A percentile compares a stretch with the other conserved stretches of the same genome.
phyloP scores from a whole-genome alignment of 2,797 vertebrate genomes.

The Todus mexicanus region DNA sequence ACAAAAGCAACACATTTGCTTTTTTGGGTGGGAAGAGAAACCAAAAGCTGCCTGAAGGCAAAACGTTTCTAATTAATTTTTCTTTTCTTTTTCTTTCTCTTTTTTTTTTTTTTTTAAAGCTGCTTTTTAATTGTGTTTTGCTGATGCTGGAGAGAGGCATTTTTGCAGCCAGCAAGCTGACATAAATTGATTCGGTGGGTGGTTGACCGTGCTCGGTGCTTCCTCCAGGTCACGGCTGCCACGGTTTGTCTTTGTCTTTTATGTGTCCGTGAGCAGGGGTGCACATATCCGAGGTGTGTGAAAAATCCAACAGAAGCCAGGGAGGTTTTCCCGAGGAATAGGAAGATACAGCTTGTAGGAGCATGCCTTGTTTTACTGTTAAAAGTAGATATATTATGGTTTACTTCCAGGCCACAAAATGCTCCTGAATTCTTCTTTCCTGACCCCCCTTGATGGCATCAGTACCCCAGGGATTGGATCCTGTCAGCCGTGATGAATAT shows the following conservation, averaged over 20 bases:
- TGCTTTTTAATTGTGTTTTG: not conserved
- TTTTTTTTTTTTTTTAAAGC: not conserved
- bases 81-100: not conserved
- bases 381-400: not conserved
- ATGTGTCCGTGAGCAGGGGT: accelerated
- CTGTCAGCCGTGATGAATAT: not conserved
- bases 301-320: not conserved
- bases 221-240: not conserved
- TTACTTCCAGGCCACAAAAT: not conserved
- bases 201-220: not conserved
- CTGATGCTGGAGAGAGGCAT: not conserved
- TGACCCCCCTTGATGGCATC: not conserved
- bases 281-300: not conserved
- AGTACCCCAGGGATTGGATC: not conserved
- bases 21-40: conserved; percentile 1
- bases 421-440: not conserved
- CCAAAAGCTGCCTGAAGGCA: not conserved
- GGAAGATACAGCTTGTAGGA: not conserved
- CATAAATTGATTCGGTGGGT: not conserved
- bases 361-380: not conserved
- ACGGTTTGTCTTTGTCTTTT: not conserved
- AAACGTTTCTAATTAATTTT: not conserved
- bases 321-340: not conserved
- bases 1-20: not conserved
- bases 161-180: not conserved